Evolutionary conservation across 2,888 invertebrate species (phyloP).

Genomic region (Mesorhabditis spiculigera): DNA sequence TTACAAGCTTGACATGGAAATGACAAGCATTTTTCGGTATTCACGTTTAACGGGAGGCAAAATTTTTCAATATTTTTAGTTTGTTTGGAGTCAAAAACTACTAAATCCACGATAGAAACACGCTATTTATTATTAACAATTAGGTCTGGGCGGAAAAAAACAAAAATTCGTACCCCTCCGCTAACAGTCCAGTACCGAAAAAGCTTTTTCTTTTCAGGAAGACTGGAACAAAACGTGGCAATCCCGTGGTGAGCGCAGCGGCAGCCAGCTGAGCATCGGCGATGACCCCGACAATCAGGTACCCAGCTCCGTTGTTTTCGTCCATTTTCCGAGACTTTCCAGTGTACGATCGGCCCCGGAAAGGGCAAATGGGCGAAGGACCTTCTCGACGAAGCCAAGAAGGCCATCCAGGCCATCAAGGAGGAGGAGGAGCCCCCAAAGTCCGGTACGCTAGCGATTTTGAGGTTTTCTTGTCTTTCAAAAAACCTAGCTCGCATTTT

Average conservation of each 20-base stretch:
- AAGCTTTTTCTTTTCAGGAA: background rate
- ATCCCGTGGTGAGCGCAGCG: background rate
- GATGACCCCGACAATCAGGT: background rate
- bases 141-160: too few relatives aligned
- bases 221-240: slow-evolving; percentile 3
- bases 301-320: background rate
- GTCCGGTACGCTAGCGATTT: background rate
- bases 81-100: background rate
- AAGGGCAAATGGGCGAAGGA: slow-evolving; percentile 54
- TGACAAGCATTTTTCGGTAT: too few relatives aligned
- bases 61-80: too few relatives aligned
- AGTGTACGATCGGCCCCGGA: slow-evolving; percentile 53
- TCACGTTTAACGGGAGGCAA: too few relatives aligned
- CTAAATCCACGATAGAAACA: background rate
- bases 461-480: background rate
- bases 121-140: too few relatives aligned
- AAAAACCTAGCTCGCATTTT: too few relatives aligned
- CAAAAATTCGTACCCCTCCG: too few relatives aligned
- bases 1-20: too few relatives aligned
- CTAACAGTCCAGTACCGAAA: too few relatives aligned
- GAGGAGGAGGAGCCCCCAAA: slow-evolving; percentile 20
- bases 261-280: background rate
- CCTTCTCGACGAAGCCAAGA: slow-evolving; percentile 37
- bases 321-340: slow-evolving; percentile 12
- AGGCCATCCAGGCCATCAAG: slow-evolving; percentile 32